phyloP scores from a whole-genome alignment of 2,888 invertebrate genomes.

The Andrena trimmerana region DNA sequence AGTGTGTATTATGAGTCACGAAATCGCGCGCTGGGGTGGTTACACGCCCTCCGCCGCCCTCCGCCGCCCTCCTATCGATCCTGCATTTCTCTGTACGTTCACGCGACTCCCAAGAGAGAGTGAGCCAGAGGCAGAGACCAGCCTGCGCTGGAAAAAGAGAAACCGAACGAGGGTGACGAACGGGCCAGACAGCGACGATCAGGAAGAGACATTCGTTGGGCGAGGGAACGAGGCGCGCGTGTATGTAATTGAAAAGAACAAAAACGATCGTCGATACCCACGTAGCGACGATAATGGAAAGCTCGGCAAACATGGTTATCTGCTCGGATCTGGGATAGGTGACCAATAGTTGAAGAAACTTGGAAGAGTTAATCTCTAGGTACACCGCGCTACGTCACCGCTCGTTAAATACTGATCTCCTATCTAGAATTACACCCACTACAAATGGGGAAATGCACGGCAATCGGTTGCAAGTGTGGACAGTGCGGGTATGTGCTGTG shows the following conservation, averaged over 20 bases:
- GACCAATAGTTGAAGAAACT: neutral
- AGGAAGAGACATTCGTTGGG: slow-evolving; percentile 13
- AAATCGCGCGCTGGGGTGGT: slow-evolving; percentile 76
- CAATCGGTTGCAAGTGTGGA: too few relatives aligned
- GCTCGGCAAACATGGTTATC: slow-evolving; percentile 8
- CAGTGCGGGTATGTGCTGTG: too few relatives aligned
- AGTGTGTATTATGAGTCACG: slow-evolving; percentile 82
- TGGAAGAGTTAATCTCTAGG: neutral
- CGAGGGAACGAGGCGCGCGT: neutral
- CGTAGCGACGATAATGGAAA: neutral
- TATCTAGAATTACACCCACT: neutral
- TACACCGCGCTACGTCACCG: neutral
- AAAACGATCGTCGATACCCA: neutral
- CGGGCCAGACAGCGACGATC: slow-evolving; percentile 15
- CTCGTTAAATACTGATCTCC: slow-evolving; percentile 38
- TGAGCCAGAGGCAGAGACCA: neutral
- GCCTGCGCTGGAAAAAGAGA: neutral
- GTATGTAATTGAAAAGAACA: neutral
- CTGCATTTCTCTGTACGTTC: slow-evolving; percentile 66
- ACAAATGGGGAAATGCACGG: slow-evolving; percentile 27
- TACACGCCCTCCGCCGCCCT: slow-evolving; percentile 66
- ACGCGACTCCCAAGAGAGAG: slow-evolving; percentile 55
- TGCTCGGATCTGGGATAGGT: neutral
- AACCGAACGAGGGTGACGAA: slow-evolving; percentile 26
- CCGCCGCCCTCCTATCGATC: slow-evolving; percentile 78